Percentiles rank a stretch among this genome's conserved stretches.
Conservation (phyloP, 2,888 invertebrate genomes). For the Melipona bicolor region DNA sequence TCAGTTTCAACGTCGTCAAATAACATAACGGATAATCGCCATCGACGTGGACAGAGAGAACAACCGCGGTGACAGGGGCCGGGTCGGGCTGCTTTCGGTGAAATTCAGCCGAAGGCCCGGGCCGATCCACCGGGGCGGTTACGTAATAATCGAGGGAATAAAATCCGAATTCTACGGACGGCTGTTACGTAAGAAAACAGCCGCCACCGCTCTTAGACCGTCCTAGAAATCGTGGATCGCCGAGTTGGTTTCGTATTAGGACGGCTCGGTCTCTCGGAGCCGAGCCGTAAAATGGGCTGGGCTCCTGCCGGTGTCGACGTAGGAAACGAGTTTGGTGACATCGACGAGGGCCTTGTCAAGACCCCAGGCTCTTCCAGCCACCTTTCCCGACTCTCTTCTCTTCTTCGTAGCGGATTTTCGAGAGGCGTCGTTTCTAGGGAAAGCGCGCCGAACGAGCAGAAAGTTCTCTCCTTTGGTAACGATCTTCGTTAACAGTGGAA, state of each 20-base stretch:
- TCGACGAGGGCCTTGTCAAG: constrained; percentile 72
- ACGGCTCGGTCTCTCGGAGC: constrained; percentile 57
- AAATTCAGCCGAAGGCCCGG: constrained; percentile 44
- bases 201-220: constrained; percentile 46
- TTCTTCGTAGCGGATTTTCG: constrained; percentile 56
- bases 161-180: constrained; percentile 63
- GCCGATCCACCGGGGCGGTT: constrained; percentile 27
- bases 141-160: constrained; percentile 60
- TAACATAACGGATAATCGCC: not conserved
- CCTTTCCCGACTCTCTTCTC: constrained; percentile 68
- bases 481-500: no score
- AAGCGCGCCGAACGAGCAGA: constrained; percentile 57
- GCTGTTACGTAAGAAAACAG: constrained; percentile 59
- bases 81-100: constrained; percentile 34
- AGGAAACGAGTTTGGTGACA: constrained; percentile 83
- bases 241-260: constrained; percentile 75
- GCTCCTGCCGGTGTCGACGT: constrained; percentile 56
- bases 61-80: not conserved
- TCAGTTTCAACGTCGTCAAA: constrained; percentile 20
- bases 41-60: not conserved
- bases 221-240: constrained; percentile 65
- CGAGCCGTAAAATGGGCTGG: constrained; percentile 74
- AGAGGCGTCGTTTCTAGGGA: constrained; percentile 70
- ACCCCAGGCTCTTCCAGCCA: constrained; percentile 65
- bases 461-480: not conserved